phyloP scores from a whole-genome alignment of 2,797 vertebrate species.

The Lithobates sylvaticus region DNA sequence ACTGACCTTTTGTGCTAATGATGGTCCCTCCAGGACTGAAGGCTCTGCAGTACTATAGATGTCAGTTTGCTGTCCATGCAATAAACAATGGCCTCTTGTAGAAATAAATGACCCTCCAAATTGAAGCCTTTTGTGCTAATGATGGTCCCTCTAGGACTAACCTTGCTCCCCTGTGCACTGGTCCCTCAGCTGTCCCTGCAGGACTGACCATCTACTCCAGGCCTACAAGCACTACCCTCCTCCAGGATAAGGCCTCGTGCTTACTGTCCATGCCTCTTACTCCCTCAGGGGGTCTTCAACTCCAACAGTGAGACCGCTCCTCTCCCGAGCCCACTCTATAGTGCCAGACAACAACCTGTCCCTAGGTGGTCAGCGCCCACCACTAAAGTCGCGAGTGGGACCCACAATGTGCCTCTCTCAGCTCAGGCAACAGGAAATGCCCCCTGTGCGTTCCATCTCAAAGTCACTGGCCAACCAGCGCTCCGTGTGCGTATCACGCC shows the following conservation, averaged over 20 bases:
- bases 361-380: background rate
- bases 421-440: constrained; percentile 22
- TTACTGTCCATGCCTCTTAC: background rate
- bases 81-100: too few relatives aligned
- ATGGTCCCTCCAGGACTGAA: background rate
- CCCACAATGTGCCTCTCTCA: constrained; percentile 46
- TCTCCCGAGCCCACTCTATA: background rate
- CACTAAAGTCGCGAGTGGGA: background rate
- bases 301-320: background rate
- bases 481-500: constrained; percentile 12
- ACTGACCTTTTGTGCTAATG: too few relatives aligned
- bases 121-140: background rate
- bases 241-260: background rate
- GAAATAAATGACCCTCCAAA: background rate
- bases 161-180: background rate
- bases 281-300: background rate
- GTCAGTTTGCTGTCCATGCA: background rate
- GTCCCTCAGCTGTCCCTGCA: background rate
- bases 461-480: background rate
- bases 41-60: background rate
- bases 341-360: background rate
- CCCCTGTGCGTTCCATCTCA: constrained; percentile 16
- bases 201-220: background rate
- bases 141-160: background rate
- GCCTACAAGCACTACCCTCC: background rate